Base-by-base conservation (phyloP, 1,140 invertebrate species). In the Leptonema lineaticorne region DNA sequence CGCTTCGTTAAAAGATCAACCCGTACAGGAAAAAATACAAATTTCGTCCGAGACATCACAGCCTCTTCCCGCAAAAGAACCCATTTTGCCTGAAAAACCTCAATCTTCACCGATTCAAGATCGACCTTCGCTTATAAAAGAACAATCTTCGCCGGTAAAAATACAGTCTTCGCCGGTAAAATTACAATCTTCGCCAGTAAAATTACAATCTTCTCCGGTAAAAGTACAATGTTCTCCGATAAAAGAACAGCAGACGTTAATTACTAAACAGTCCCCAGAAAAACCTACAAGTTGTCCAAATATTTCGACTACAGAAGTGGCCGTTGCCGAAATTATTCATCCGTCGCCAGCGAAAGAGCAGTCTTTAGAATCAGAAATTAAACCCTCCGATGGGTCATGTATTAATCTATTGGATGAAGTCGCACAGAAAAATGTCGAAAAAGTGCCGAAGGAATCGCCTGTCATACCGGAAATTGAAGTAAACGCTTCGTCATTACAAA, bases 21-120 rank as follows among this genome's bases (percentile, higher is more conserved):
- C 26, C 8, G 30, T 29, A 26, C 53, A 5, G 4, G 53, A 14
- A 27, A 28, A 57, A 33, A 29, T 4, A 22, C 28, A 16, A 6
- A 3, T 22, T 48, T 3, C 41, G 24, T 22, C 60, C 24, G 60
- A 5, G 2, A 33, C 48, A 29, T 1, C 8, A 14, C 14, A 30
- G 57, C 48, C 62, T 26, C 62, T 63, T 16, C 69, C 69, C 3
- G 63, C 18, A 11, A 70, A 70, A 50, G 41, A 57, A 22, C n/a
- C 41, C 2, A 20, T 24, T 37, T 18, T 16, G 20, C 16, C 28
- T 33, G 58, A 2, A 22, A 60, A 37, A 33, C 4, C n/a, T 1
- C 58, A 63, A 20, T 14, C 58, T 2, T 53, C 46, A 11, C 46
- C 63, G 8, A 48, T 65, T 2, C 57, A 66, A 57, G 8, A 22